Evolutionary conservation across 2,113 vertebrate genomes (phyloP), one percentile per base, ranked within the genome.

Genomic region (Crocuta crocuta): DNA sequence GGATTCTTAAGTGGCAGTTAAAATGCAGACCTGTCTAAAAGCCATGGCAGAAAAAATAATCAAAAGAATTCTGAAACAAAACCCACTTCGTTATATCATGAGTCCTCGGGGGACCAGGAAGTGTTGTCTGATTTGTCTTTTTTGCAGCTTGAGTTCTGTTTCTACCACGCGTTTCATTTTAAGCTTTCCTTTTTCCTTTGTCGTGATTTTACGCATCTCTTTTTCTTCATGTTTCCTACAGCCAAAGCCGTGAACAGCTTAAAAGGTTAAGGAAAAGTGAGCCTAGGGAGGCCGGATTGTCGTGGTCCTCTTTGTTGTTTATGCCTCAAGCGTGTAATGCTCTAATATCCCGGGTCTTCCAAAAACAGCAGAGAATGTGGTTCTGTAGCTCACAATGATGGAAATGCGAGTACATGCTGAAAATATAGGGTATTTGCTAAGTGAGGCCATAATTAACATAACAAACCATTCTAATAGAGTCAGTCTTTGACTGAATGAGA

Each of bases 1-100:
- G 66, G 65, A 65, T 97, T 85, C 94, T 89, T 92, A 95, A 92
- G 66, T 89, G 68, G 43, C 73, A 83, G 43, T 96, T 92, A 89
- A 90, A 92, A 95, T 81, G 58, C 68, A 95, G 21, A 63, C 89
- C n/a, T 83, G 31, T 89, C 85, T 86, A 73, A 93, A 92, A 87
- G 5, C 73, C 70, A 53, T 8, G 50, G 74, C 35, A n/a, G 15
- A 89, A 94, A 93, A 81, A 74, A 53, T 39, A 84, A 91, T 76
- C 48, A n/a, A 28, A 93, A 94, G 68, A 83, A 61, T 89, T 92
- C 39, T 76, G 90, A 95, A 76, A 66, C 58, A 80, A 79, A 97
- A 61, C 48, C 82, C 61, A 50, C 43, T 58, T 39, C 63, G 55
- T 78, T 58, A 0, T 43, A 58, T 74, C 35, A 1, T 16, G 66